phyloP scores from a whole-genome alignment of 30 jellyfish, hydroid and myxozoan genomes.

The Pseudorhiza aurosa region DNA sequence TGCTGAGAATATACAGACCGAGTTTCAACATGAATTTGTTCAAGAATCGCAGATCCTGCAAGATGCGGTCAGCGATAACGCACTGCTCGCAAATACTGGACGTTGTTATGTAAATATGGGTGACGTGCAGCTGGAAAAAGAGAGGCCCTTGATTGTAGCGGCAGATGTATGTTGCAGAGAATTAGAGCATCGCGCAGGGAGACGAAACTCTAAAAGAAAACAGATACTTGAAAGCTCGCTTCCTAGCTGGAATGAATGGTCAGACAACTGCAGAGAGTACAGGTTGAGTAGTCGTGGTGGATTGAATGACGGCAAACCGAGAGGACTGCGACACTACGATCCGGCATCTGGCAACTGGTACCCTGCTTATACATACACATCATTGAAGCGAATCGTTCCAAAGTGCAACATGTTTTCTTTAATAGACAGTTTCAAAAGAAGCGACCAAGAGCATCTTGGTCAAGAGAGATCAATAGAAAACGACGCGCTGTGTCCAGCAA shows the following conservation, averaged over 20 bases:
- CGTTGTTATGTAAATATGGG: slow-evolving; percentile 57
- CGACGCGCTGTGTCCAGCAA: neutral
- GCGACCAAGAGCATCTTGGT: neutral
- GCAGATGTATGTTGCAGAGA: slow-evolving; percentile 30
- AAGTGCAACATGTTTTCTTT: slow-evolving; percentile 26
- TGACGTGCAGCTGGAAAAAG: slow-evolving; percentile 44
- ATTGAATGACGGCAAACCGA: neutral
- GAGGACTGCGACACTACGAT: slow-evolving; percentile 62
- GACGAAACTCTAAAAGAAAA: slow-evolving; percentile 11
- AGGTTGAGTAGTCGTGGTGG: neutral
- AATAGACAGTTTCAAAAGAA: slow-evolving; percentile 17
- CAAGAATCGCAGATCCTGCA: slow-evolving; percentile 7
- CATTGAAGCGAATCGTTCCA: slow-evolving; percentile 11
- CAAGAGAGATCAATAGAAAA: neutral
- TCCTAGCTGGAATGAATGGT: neutral
- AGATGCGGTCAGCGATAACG: slow-evolving; percentile 14
- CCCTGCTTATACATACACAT: slow-evolving; percentile 19
- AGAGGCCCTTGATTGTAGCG: slow-evolving; percentile 9
- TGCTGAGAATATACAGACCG: slow-evolving; percentile 9
- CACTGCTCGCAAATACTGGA: slow-evolving; percentile 24
- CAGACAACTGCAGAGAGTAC: neutral
- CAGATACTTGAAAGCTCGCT: slow-evolving; percentile 3
- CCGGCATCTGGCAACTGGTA: slow-evolving; percentile 66
- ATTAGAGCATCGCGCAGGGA: slow-evolving; percentile 15
- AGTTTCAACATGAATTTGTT: slow-evolving; percentile 5